Base-by-base conservation (phyloP, 2,888 invertebrate species). In the Callimorpha dominula region DNA sequence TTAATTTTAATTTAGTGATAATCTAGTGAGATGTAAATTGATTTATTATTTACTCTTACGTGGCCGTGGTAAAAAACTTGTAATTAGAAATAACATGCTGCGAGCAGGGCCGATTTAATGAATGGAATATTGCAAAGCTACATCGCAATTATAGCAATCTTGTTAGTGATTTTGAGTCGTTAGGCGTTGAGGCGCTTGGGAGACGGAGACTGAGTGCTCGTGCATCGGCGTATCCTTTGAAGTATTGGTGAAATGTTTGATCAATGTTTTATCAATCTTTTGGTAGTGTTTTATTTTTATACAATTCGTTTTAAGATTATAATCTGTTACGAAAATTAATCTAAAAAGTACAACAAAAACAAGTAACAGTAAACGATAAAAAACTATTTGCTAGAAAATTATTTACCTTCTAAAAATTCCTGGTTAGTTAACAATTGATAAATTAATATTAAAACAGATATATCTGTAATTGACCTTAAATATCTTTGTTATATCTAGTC, bases 1-100 rank as follows among this genome's bases (percentile, higher is more conserved):
- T n/a, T 54, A 54, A 54, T 54, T n/a, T n/a, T n/a, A 54, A 54
- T 54, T 54, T 31, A n/a, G 54, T 54, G n/a, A n/a, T n/a, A n/a
- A n/a, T 54, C 54, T 54, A 54, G 54, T 6, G 15, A 1, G 17
- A n/a, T 0, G n/a, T n/a, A n/a, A n/a, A 9, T 1, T 52, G 5
- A 17, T 52, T 52, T 17, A 52, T 52, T 31, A 31, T 31, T 31
- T 31, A 31, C 31, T 31, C 31, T 31, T 31, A 31, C 20, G 4
- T 60, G 60, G n/a, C 31, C 20, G 20, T 31, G 12, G 12, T 60
- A 20, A 5, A 31, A 31, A 31, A 4, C 31, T 4, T 20, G 60
- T 54, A 54, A 54, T 7, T n/a, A n/a, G 6, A 54, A 54, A 54
- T n/a, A 54, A 50, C 15, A 15, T 57, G 20, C 54, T 4, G 5